Percentiles rank a stretch among this genome's conserved stretches.
Conservation (phyloP, 2,888 invertebrate species). For the Adineta ricciae region DNA sequence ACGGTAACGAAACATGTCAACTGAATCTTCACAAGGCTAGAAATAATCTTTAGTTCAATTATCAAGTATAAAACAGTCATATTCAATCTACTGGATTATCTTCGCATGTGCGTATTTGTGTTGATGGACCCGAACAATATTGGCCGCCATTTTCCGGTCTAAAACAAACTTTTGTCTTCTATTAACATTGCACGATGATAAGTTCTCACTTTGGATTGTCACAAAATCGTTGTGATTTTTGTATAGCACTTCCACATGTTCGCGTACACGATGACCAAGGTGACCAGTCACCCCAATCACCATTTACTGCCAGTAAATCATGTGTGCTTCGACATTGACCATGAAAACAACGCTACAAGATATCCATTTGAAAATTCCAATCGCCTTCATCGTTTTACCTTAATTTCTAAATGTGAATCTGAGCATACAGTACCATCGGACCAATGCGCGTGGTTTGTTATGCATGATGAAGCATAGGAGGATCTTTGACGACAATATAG, state of each 20-base stretch:
- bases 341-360: not conserved
- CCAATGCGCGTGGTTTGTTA: not conserved
- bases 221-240: not conserved
- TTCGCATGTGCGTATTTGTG: slow-evolving; percentile 1
- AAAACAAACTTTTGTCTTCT: not conserved
- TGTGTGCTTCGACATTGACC: not conserved
- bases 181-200: too few species aligned
- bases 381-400: not conserved
- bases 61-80: not conserved
- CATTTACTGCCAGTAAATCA: not conserved
- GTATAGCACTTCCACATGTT: slow-evolving; percentile 10
- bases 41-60: not conserved
- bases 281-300: slow-evolving; percentile 14
- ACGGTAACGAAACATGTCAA: slow-evolving; percentile 16
- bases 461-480: not conserved
- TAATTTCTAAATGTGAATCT: not conserved
- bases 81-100: not conserved
- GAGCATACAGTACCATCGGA: not conserved
- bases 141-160: slow-evolving; percentile 13
- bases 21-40: not conserved
- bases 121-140: slow-evolving; percentile 13
- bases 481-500: not conserved
- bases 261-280: not conserved
- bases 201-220: not conserved
- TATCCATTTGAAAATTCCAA: not conserved